A percentile compares a stretch with the other conserved stretches of the same genome.
Evolutionary conservation across 2,888 invertebrate species (phyloP).

Genomic region (Xestobium rufovillosum): DNA sequence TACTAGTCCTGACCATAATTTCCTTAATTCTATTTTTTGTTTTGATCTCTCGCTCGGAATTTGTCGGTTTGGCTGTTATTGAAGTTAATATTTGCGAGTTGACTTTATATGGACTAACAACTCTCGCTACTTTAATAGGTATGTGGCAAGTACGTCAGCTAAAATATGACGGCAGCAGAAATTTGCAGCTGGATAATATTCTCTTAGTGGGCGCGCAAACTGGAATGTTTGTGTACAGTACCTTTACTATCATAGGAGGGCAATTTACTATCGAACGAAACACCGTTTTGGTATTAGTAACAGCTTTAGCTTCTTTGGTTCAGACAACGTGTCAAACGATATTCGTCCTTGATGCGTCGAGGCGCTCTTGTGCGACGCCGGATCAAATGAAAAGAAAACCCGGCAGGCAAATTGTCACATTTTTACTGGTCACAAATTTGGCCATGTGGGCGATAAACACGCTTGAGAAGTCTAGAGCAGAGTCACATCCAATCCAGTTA

Average conservation of each 20-base stretch:
- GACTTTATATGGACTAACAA: slow-evolving; percentile 77
- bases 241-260: slow-evolving; percentile 89
- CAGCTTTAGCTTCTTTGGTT: slow-evolving; percentile 75
- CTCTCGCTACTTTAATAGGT: slow-evolving; percentile 77
- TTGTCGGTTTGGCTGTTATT: slow-evolving; percentile 74
- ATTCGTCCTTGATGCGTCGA: slow-evolving; percentile 85
- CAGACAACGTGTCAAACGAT: slow-evolving; percentile 88
- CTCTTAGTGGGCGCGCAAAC: slow-evolving; percentile 88
- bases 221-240: slow-evolving; percentile 89
- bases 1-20: slow-evolving; percentile 83
- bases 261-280: slow-evolving; percentile 78
- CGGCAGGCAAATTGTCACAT: slow-evolving; percentile 88
- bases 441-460: slow-evolving; percentile 95
- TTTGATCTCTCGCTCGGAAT: slow-evolving; percentile 70
- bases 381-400: slow-evolving; percentile 82
- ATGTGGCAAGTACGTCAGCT: slow-evolving; percentile 81
- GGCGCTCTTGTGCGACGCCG: slow-evolving; percentile 71
- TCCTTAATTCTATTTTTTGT: slow-evolving; percentile 88
- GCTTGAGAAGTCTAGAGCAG: slow-evolving; percentile 82
- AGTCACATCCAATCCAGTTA: slow-evolving; percentile 85
- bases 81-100: slow-evolving; percentile 87
- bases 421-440: slow-evolving; percentile 79
- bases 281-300: slow-evolving; percentile 73
- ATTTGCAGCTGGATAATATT: slow-evolving; percentile 82
- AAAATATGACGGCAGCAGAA: slow-evolving; percentile 75